Evolutionary conservation across 2,113 vertebrate species (phyloP).

Genomic region (Cebus imitator): DNA sequence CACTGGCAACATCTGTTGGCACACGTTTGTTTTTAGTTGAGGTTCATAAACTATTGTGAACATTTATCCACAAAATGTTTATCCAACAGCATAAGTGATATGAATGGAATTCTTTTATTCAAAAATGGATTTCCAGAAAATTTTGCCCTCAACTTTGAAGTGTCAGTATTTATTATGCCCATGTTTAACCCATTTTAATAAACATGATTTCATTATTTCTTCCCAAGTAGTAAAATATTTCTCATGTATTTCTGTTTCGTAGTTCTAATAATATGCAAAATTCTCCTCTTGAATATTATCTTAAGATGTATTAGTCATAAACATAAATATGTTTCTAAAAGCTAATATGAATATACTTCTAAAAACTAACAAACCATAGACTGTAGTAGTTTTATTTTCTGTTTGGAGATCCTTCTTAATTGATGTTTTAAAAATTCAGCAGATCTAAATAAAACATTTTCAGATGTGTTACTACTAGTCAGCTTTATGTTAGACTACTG

Average conservation of each 20-base stretch:
- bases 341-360: no score
- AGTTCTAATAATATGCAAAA: neutral
- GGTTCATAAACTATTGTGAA: neutral
- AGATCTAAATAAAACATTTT: slow-evolving; percentile 46
- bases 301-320: slow-evolving; percentile 3
- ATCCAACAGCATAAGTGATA: neutral
- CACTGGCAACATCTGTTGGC: neutral
- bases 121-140: slow-evolving; percentile 16
- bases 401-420: neutral
- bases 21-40: neutral
- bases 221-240: neutral
- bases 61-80: neutral
- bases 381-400: slow-evolving; percentile 30
- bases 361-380: neutral
- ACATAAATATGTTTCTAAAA: neutral
- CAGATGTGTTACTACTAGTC: neutral
- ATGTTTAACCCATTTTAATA: neutral
- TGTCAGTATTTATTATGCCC: neutral
- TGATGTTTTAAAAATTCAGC: slow-evolving; percentile 29
- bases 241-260: neutral
- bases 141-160: neutral
- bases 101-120: neutral
- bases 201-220: neutral
- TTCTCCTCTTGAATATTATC: neutral
- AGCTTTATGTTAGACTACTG: neutral